Percentiles rank a stretch among this genome's conserved stretches.
phyloP scores from a whole-genome alignment of 2,888 invertebrate species.

The Tricholauxania praeusta region DNA sequence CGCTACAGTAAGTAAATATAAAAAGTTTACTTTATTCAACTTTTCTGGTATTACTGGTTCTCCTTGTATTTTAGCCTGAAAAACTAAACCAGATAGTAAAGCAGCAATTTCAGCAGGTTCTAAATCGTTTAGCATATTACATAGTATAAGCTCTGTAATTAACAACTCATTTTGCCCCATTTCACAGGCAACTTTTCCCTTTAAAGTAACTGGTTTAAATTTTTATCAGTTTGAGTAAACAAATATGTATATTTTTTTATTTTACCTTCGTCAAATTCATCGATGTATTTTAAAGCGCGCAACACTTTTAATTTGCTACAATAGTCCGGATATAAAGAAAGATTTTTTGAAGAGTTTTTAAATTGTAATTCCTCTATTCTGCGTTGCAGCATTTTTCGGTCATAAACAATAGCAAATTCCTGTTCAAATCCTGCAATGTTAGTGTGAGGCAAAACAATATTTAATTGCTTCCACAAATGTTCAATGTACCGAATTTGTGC shows the following conservation, averaged over 20 bases:
- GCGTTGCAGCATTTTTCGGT: conserved; percentile 79
- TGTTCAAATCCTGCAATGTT: conserved; percentile 84
- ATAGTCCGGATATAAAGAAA: conserved; percentile 92
- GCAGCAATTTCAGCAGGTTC: conserved; percentile 94
- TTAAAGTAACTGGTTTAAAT: conserved; percentile 74
- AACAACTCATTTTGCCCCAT: conserved; percentile 91
- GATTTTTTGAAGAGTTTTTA: conserved; percentile 84
- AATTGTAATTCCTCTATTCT: conserved; percentile 78
- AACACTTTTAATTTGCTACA: conserved; percentile 83
- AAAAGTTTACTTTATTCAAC: conserved; percentile 53
- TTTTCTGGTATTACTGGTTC: conserved; percentile 68
- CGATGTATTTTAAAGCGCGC: conserved; percentile 79
- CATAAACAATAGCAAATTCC: conserved; percentile 81
- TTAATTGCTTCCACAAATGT: conserved; percentile 67
- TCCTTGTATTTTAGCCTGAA: conserved; percentile 82
- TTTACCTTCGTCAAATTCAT: conserved; percentile 76
- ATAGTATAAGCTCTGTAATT: conserved; percentile 92
- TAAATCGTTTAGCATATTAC: conserved; percentile 88
- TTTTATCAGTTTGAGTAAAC: background rate
- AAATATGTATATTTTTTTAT: background rate
- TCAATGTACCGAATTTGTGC: conserved; percentile 66
- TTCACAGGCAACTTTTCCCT: conserved; percentile 88
- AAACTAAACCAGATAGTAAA: conserved; percentile 91
- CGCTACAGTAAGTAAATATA: conserved; percentile 20
- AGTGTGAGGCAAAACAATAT: conserved; percentile 73